Evolutionary conservation across 2,113 vertebrate genomes (phyloP).

Genomic region (Sinocyclocheilus maitianheensis): DNA sequence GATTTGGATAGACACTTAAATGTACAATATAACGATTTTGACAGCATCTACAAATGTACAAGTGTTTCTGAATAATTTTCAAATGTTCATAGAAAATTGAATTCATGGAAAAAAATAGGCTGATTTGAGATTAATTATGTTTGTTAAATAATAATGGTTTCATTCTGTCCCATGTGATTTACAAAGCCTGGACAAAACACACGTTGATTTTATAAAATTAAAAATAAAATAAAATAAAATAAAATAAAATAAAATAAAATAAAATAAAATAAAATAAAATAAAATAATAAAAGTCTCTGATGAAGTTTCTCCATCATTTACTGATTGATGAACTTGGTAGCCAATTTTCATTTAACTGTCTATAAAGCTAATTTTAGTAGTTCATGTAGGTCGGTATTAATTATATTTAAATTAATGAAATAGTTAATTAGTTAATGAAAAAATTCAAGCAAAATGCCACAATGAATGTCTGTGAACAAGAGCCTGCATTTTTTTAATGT

Average conservation of each 20-base stretch:
- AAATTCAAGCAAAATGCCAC: too few species aligned
- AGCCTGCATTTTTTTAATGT: too few species aligned
- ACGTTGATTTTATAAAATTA: too few species aligned
- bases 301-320: too few species aligned
- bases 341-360: neutral
- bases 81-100: neutral
- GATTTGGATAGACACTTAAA: neutral
- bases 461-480: too few species aligned
- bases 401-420: neutral
- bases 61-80: neutral
- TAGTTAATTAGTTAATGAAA: too few species aligned
- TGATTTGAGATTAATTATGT: neutral
- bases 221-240: too few species aligned
- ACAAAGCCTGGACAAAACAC: too few species aligned
- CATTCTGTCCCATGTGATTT: neutral
- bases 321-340: neutral
- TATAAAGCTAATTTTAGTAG: neutral
- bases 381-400: neutral
- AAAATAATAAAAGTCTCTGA: too few species aligned
- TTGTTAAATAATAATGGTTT: neutral
- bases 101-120: neutral
- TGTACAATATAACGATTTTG: neutral
- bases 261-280: too few species aligned
- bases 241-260: too few species aligned
- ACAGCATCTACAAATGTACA: neutral